Evolutionary conservation across 2,888 invertebrate genomes (phyloP).

Genomic region (Pherbina coryleti): DNA sequence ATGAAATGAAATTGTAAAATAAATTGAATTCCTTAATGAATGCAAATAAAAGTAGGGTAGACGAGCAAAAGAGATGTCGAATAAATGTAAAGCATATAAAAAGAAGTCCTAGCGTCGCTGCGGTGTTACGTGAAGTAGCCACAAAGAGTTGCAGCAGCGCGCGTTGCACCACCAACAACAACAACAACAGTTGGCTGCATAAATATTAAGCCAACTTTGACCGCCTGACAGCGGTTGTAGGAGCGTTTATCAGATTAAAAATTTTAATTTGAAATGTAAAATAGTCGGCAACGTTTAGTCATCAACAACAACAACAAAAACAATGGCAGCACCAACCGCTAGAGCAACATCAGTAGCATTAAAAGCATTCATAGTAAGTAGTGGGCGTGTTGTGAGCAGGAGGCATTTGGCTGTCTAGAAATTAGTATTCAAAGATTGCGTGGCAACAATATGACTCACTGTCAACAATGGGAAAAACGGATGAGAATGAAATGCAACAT

Average conservation of each 20-base stretch:
- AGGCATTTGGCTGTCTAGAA: background rate
- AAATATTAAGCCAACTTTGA: background rate
- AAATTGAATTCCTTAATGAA: conserved; percentile 61
- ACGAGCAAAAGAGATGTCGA: background rate
- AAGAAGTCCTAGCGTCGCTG: background rate
- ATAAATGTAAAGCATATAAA: background rate
- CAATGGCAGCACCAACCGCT: background rate
- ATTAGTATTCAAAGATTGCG: background rate
- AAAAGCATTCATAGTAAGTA: background rate
- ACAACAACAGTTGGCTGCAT: background rate
- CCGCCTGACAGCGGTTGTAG: background rate
- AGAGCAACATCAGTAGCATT: background rate
- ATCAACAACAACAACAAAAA: background rate
- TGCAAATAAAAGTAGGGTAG: conserved; percentile 36
- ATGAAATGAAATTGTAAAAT: conserved; percentile 56
- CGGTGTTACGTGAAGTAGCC: background rate
- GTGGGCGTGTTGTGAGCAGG: background rate
- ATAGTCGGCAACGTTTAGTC: conserved; percentile 21
- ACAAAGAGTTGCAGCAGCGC: background rate
- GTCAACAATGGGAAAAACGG: too few species aligned
- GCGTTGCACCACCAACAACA: background rate
- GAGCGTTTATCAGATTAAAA: conserved; percentile 22
- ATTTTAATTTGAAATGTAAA: conserved; percentile 15
- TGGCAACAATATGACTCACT: too few species aligned
- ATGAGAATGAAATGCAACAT: too few species aligned